Evolutionary conservation across 2,113 vertebrate species (phyloP), one percentile per base, ranked within the genome.

Genomic region (Erinaceus europaeus): DNA sequence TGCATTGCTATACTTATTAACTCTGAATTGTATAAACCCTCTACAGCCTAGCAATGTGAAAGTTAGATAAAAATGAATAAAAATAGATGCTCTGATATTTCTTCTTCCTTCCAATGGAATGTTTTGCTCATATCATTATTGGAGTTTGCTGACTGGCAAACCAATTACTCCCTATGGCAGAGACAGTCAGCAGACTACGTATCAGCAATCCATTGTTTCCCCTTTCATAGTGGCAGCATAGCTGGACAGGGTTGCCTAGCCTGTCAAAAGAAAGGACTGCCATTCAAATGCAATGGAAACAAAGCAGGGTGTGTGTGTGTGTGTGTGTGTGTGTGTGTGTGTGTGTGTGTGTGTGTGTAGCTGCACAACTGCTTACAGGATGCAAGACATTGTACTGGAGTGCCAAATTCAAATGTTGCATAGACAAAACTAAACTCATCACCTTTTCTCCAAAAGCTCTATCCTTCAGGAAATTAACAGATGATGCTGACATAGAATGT

Each of bases 361-460:
- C n/a, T 44, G 15, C 25, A 25, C 14, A n/a, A 17, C 27, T 65
- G 48, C 36, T 40, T 61, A 40, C 18, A 77, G 48, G 4, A 84
- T 2, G 48, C 11, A 29, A 72, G 38, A 42, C 50, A 69, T 71
- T 25, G 38, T 10, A 74, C 44, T 78, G 9, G 9, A 46, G 50
- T 46, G 40, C 40, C 36, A 75, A 64, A 80, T 71, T 87, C 62
- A 90, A 90, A 87, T 77, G 27, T 11, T 72, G 42, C 32, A 67
- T 61, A 25, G 29, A 40, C 36, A 94, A 90, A 88, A 61, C 50
- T 53, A 77, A 86, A 52, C 17, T 89, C 6, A 42, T 50, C 21
- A 52, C 57, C 9, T 61, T 64, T 11, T 13, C 36, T 27, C 48
- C 55, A 48, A 92, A 80, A n/a, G n/a, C 14, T 59, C 34, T 48